Base-by-base conservation (phyloP, 2,888 invertebrate species). In the Sphaeridia pumilis region DNA sequence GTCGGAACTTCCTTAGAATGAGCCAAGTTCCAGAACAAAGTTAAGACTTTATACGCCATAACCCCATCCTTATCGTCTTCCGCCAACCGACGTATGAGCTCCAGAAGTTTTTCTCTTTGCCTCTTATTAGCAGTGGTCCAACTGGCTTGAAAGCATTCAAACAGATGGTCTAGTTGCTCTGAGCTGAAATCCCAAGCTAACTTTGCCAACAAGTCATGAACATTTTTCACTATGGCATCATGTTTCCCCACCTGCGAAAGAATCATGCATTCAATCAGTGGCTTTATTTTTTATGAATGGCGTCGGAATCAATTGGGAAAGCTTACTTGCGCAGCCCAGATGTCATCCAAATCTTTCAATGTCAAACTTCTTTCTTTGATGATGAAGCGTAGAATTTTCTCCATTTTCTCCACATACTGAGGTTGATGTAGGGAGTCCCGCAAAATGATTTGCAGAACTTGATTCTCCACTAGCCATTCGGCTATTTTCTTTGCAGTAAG, bases 11-110 rank as follows among this genome's bases (percentile, higher is more conserved):
- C 94, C 66, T 89, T 87, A 49, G 90, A 89, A 72, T 94, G 93
- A 4, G 94, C 93, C 70, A 97, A 76, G 69, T 90, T 92, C 95
- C 95, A 97, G 72, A 97, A 87, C 42, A 95, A 75, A 57, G 87
- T 88, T 66, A 97, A 74, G 46, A 93, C 84, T 78, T 95, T 95
- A 70, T 92, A 88, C 43, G 95, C 94, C 95, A 95, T 95, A 10
- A 94, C 90, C 47, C 95, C 95, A 71, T 95, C 93, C 71, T 97
- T 95, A 71, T 97, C 95, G 71, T 97, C 95, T 73, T 97, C 95
- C 3, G 95, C 95, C 57, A 97, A 75, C 63, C 94, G 78, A 59
- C 95, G 78, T 65, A 97, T 95, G 61, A 97, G 77, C 74, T 97
- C 95, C 66, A 97, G 73, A 61, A 97, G 75, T 68, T 93, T 87